These are phyloP conservation scores for Varecia variegata DNA, from an alignment of 2,797 vertebrate species.

Conservation along the genomic window DNA sequence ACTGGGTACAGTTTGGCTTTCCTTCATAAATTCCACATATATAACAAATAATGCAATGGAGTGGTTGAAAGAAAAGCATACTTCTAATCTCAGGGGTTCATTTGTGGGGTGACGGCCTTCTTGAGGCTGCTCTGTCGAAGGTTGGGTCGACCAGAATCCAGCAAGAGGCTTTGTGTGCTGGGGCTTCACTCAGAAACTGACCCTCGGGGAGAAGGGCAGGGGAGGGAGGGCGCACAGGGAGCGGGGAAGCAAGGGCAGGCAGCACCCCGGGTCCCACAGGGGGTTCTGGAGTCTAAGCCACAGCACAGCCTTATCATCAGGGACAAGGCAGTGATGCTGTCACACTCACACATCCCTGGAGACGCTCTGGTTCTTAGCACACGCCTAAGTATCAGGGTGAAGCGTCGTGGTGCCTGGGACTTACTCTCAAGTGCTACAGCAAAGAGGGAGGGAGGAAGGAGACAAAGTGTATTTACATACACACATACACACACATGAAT, in stretches of 20 bases:
- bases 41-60: not conserved
- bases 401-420: accelerated
- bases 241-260: no score
- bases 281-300: not conserved
- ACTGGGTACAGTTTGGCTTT: not conserved
- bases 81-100: accelerated
- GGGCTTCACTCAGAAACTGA: accelerated
- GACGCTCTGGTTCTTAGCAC: not conserved
- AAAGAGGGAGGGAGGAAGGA: not conserved
- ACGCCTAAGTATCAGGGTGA: not conserved
- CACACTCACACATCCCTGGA: not conserved
- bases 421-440: no score
- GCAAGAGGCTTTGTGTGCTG: accelerated
- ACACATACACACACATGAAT: accelerated
- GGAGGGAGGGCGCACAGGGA: accelerated
- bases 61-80: accelerated
- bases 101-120: not conserved
- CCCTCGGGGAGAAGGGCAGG: accelerated
- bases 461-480: accelerated
- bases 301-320: not conserved
- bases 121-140: accelerated
- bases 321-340: not conserved
- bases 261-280: accelerated
- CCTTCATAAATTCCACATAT: not conserved
- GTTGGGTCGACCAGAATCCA: accelerated